A percentile compares a stretch with the other conserved stretches of the same genome.
These are phyloP conservation scores for Empidonax alnorum DNA, from an alignment of 2,113 vertebrate genomes.

Conservation along the genomic window DNA sequence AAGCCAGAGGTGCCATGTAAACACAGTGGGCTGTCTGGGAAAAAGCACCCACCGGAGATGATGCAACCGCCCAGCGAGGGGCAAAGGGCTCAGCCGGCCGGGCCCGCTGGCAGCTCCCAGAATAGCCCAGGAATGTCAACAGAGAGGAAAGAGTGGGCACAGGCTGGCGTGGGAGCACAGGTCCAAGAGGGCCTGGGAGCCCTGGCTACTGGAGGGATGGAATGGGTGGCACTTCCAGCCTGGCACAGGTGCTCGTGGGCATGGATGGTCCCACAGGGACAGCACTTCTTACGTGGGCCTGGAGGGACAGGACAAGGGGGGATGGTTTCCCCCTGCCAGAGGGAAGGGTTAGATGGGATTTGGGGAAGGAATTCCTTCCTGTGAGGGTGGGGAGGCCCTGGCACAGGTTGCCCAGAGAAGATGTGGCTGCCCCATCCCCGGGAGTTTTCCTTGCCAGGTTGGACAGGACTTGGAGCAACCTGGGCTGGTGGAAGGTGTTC, in stretches of 20 bases:
- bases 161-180: not conserved
- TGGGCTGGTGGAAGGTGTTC: not conserved
- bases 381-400: not conserved
- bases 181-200: not conserved
- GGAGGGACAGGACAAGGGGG: not conserved
- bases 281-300: accelerated
- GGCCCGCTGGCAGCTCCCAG: slow-evolving; percentile 64
- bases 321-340: not conserved
- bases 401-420: not conserved
- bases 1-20: slow-evolving; percentile 62
- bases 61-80: slow-evolving; percentile 35
- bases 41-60: slow-evolving; percentile 55
- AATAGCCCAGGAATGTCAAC: slow-evolving; percentile 72
- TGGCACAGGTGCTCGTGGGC: accelerated
- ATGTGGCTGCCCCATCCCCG: not conserved
- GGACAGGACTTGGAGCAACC: not conserved
- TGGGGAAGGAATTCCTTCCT: not conserved
- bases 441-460: not conserved
- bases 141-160: slow-evolving; percentile 6
- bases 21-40: slow-evolving; percentile 69
- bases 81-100: slow-evolving; percentile 41
- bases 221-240: not conserved
- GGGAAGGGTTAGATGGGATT: not conserved
- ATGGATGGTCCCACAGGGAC: not conserved
- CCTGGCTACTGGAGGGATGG: not conserved